phyloP scores from a whole-genome alignment of 2,888 invertebrate genomes.

The Ennomos erosarius region DNA sequence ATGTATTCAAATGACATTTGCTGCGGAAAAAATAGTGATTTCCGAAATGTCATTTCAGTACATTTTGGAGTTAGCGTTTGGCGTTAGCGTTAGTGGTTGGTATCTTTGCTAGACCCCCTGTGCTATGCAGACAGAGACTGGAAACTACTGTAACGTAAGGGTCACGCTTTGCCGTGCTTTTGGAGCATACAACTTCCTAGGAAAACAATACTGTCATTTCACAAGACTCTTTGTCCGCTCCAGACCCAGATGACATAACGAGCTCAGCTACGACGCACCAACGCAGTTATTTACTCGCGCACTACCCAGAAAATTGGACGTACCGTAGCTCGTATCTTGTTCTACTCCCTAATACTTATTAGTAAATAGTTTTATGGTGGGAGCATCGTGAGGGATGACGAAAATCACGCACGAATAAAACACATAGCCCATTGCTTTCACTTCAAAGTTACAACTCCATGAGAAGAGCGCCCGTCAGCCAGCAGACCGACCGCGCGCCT shows the following conservation, averaged over 20 bases:
- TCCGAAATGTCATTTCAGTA: no score
- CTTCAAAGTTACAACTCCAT: slow-evolving; percentile 70
- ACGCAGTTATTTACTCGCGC: slow-evolving; percentile 38
- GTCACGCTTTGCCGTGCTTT: slow-evolving; percentile 36
- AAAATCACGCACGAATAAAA: slow-evolving; percentile 79
- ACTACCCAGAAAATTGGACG: slow-evolving; percentile 38
- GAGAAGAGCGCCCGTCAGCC: slow-evolving; percentile 67
- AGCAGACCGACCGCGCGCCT: slow-evolving; percentile 57
- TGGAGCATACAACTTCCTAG: slow-evolving; percentile 42
- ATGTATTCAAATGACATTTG: no score
- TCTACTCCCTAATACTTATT: slow-evolving; percentile 41
- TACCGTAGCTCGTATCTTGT: slow-evolving; percentile 20
- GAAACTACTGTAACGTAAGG: neutral
- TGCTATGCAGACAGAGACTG: slow-evolving; percentile 2
- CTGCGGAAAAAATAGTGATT: no score
- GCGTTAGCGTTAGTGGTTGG: no score
- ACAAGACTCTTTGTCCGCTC: slow-evolving; percentile 45
- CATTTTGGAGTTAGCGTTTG: no score
- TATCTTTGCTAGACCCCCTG: no score
- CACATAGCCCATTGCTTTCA: slow-evolving; percentile 79
- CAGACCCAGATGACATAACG: slow-evolving; percentile 47
- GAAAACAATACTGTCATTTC: slow-evolving; percentile 33
- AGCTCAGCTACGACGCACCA: slow-evolving; percentile 5
- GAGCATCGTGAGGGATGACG: slow-evolving; percentile 73
- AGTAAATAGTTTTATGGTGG: slow-evolving; percentile 44